phyloP scores from a whole-genome alignment of 1,140 invertebrate species.

The Paraescarpia echinospica region DNA sequence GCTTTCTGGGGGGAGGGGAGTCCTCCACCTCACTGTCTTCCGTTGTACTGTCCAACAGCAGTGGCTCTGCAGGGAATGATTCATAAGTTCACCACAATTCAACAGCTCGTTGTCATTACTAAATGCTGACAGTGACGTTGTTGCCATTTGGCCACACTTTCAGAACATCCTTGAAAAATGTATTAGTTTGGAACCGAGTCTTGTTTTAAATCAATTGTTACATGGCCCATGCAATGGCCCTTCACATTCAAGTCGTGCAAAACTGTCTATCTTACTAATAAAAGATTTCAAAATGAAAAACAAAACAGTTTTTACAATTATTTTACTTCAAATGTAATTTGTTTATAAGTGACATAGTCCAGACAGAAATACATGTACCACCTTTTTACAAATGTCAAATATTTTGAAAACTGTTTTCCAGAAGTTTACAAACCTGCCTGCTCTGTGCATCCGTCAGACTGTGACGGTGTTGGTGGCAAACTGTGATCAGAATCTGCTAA shows the following conservation, averaged over 20 bases:
- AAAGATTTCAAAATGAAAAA: too few species aligned
- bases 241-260: too few species aligned
- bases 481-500: not conserved
- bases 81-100: not conserved
- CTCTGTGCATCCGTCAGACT: not conserved
- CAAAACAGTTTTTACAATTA: not conserved
- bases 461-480: not conserved
- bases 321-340: not conserved
- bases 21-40: not conserved
- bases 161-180: too few species aligned
- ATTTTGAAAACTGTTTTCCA: not conserved
- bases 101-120: too few species aligned
- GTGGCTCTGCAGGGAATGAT: not conserved
- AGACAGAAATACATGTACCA: not conserved
- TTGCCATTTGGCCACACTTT: too few species aligned
- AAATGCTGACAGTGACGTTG: not conserved
- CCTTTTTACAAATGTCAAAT: not conserved
- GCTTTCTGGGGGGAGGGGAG: not conserved
- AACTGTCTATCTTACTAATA: too few species aligned
- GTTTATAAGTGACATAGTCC: too few species aligned
- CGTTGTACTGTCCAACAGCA: not conserved
- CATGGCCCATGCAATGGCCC: too few species aligned
- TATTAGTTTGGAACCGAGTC: too few species aligned
- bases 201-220: too few species aligned
- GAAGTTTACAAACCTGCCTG: not conserved